Percentiles rank a stretch among this genome's conserved stretches.
These are phyloP conservation scores for Porites evermanni DNA, from an alignment of 92 coral and sea anemone species.

Conservation along the genomic window DNA sequence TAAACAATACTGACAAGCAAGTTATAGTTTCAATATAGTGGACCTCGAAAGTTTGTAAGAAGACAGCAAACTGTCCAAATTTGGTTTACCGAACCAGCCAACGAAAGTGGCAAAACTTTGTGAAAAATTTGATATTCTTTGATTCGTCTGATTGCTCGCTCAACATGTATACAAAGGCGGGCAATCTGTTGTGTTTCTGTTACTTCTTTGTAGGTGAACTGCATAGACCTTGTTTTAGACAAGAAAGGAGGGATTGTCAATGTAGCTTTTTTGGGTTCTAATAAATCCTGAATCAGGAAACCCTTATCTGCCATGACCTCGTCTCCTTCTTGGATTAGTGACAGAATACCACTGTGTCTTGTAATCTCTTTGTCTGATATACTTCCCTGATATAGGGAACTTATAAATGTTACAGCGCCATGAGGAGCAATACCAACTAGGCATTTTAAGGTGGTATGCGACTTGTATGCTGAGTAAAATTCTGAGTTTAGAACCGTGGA, in stretches of 20 bases:
- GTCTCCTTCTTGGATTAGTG: constrained; percentile 44
- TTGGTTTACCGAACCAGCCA: constrained; percentile 47
- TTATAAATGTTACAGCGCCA: constrained; percentile 53
- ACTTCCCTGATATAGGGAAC: constrained; percentile 37
- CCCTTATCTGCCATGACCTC: constrained; percentile 65
- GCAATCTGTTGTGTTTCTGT: constrained; percentile 54
- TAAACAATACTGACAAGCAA: constrained; percentile 7
- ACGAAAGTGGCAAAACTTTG: constrained; percentile 46
- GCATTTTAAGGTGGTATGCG: constrained; percentile 46
- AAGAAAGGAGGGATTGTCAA: constrained; percentile 61
- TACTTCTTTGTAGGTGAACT: constrained; percentile 41
- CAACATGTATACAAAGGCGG: constrained; percentile 55
- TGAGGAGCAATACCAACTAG: constrained; percentile 55
- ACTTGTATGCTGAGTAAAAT: constrained; percentile 45
- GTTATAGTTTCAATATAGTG: constrained; percentile 31
- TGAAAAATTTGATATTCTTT: constrained; percentile 44
- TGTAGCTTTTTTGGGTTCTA: constrained; percentile 20
- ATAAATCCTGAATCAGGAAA: constrained; percentile 35
- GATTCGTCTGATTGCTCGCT: constrained; percentile 42
- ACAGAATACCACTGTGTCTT: constrained; percentile 41
- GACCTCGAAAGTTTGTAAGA: constrained; percentile 52
- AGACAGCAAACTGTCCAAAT: constrained; percentile 40
- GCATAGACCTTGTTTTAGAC: constrained; percentile 31
- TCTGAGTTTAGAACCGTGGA: constrained; percentile 53
- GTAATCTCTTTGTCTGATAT: constrained; percentile 59